Evolutionary conservation across 2,113 vertebrate species (phyloP).

Genomic region (Rafetus swinhoei): DNA sequence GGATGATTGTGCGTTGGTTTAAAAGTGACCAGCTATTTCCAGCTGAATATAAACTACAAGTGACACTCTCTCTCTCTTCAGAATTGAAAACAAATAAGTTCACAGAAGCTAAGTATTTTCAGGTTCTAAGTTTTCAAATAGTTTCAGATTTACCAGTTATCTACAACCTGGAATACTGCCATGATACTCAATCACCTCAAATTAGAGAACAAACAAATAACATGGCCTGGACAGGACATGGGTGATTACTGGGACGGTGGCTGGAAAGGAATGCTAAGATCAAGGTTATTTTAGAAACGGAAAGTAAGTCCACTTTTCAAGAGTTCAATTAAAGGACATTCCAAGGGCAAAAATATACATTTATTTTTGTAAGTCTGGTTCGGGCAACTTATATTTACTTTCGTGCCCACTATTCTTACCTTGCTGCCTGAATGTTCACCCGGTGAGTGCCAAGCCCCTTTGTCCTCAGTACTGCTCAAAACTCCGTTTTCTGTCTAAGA

Average conservation of each 20-base stretch:
- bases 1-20: not conserved
- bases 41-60: not conserved
- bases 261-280: not conserved
- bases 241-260: not conserved
- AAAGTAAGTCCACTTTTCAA: not conserved
- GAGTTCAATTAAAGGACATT: not conserved
- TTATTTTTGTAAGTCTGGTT: not conserved
- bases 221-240: fast-evolving
- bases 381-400: fast-evolving
- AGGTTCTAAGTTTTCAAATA: not conserved
- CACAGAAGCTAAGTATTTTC: not conserved
- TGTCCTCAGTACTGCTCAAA: not conserved
- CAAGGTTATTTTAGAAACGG: not conserved
- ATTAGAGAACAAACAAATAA: not conserved
- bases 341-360: fast-evolving
- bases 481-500: not conserved
- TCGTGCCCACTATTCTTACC: not conserved
- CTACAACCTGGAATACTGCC: not conserved
- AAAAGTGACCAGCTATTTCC: not conserved
- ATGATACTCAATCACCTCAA: not conserved
- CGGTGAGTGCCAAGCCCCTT: not conserved
- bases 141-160: not conserved
- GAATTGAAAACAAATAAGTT: not conserved
- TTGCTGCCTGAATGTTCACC: not conserved
- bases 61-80: not conserved